Evolutionary conservation across 2,797 vertebrate genomes (phyloP), one percentile per base, ranked within the genome.

Genomic region (Alfaro cultratus): DNA sequence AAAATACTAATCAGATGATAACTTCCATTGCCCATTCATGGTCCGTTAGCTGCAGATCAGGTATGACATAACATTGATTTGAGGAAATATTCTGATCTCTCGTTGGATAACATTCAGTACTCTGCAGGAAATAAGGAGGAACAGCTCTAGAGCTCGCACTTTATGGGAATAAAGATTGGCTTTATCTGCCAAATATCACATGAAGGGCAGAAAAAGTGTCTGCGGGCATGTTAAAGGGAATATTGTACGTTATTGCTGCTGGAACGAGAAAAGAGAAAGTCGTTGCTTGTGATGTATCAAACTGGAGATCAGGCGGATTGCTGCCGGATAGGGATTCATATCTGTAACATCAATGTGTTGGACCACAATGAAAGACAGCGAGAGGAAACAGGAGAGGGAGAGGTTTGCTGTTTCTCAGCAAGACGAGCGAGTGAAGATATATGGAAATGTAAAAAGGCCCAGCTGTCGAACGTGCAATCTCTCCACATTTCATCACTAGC

Each of bases 131-230:
- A 76, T 15, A 67, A 83, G 76, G 81, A 74, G 41, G 78, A 60
- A 80, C 49, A 36, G 82, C 81, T 21, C 39, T 6, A 51, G 21
- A 73, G 67, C 18, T 41, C 47, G 53, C 74, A 62, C 87, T 92
- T 92, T 89, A 89, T 89, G 91, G 92, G 83, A 85, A 89, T 89
- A 89, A 89, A 93, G 91, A 89, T 92, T 82, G 81, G 45, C 83
- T 92, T 93, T 88, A 90, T 93, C 92, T 78, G 81, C 88, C 92
- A 88, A 84, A 90, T 75, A 88, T 89, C 83, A 81, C 77, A 90
- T 75, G 73, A 82, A 68, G 72, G 76, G 76, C n/a, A 41, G 64
- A 72, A 71, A 79, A 77, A 75, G 68, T 18, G 86, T 90, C 82
- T 86, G 85, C 53, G 67, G 90, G 80, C 82, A 87, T 77, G 84